Evolutionary conservation across 2,113 vertebrate genomes (phyloP).

Genomic region (Ahaetulla prasina): DNA sequence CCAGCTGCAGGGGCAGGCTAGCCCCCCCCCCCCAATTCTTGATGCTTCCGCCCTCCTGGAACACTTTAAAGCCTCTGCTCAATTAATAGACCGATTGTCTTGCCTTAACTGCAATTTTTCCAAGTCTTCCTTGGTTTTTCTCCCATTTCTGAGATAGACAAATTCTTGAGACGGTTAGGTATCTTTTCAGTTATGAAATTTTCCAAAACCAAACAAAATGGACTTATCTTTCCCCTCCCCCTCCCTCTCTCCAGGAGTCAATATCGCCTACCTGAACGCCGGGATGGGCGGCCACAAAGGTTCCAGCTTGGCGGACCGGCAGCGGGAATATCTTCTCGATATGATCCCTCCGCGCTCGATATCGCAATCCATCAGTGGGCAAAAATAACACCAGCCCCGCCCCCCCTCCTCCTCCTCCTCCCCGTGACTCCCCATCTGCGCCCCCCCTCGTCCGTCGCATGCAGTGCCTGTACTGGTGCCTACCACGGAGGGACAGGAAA

Average conservation of each 20-base stretch:
- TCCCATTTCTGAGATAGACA: background rate
- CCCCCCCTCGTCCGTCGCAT: slow-evolving; percentile 74
- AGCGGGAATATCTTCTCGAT: slow-evolving; percentile 96
- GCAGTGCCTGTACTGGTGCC: slow-evolving; percentile 92
- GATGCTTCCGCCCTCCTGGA: background rate
- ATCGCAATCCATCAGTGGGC: slow-evolving; percentile 94
- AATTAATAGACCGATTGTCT: background rate
- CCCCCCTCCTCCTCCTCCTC: background rate
- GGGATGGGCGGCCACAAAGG: slow-evolving; percentile 91
- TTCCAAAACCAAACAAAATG: background rate
- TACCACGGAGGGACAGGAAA: slow-evolving; percentile 72
- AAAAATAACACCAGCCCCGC: slow-evolving; percentile 81
- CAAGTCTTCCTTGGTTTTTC: background rate
- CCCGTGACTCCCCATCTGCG: background rate
- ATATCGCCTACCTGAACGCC: slow-evolving; percentile 94
- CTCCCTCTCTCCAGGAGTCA: slow-evolving; percentile 75
- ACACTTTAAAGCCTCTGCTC: background rate
- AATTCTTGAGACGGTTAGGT: background rate
- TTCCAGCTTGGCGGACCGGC: slow-evolving; percentile 91
- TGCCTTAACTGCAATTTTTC: background rate
- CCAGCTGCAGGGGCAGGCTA: background rate
- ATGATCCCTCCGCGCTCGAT: slow-evolving; percentile 98
- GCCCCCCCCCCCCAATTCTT: background rate
- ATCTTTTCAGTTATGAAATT: background rate
- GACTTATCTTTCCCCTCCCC: background rate